Base-by-base conservation (phyloP, 2,113 vertebrate genomes). In the Lamprotornis superbus region DNA sequence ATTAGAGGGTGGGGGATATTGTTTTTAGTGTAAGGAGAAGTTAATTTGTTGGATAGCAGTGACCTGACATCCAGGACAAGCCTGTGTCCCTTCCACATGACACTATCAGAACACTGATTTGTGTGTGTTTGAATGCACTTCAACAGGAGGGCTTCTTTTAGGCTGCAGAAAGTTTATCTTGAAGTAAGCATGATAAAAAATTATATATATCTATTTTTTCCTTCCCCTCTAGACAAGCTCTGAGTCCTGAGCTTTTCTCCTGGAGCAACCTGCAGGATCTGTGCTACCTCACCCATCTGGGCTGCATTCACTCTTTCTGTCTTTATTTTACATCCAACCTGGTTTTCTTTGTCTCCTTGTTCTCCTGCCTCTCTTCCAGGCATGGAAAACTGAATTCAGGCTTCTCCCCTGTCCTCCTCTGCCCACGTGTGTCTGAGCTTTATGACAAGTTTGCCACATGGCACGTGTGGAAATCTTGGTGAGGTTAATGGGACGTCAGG, bases 271-370 rank as follows among this genome's bases (percentile, higher is more conserved):
- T 73, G 39, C 30, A 61, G 42, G 60, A 33, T 75, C 50, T 67
- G 61, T 22, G 33, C 79, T 73, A 0, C 69, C 57, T 86, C 74
- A 9, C 25, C 88, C 84, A 27, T 52, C 80, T 85, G 75, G 79
- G 55, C 65, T 85, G 30, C 2, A 5, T 77, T 83, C 30, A 3
- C 18, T 42, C 60, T 46, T 87, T 12, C 44, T 40, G 23, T 10
- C n/a, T 47, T 87, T 40, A 52, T 80, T 92, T 93, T 55, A 46
- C 59, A 42, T 33, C 31, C 50, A 71, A 31, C 59, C 79, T 82
- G n/a, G 65, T 97, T 85, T 64, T 56, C 76, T 73, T 94, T 81
- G 59, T 69, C 67, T 92, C 70, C 90, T 80, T 69, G 46, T 87
- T 91, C 68, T 93, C 33, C 65, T 87, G 67, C 33, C 42, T 27